Base-by-base conservation (phyloP, 2,113 vertebrate genomes). In the Acrocephalus arundinaceus region DNA sequence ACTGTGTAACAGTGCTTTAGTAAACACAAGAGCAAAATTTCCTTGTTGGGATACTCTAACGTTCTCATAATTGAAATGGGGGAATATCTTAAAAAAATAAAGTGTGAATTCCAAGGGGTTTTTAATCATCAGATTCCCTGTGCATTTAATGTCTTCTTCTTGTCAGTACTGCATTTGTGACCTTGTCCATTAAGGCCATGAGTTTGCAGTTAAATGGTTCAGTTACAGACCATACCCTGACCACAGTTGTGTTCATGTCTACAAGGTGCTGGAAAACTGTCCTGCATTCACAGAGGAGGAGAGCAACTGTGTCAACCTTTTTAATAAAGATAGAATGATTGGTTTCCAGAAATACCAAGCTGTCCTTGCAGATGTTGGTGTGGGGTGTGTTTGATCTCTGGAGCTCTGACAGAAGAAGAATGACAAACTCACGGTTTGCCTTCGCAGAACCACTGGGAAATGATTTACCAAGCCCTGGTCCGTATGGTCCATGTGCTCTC, bases 401-500 rank as follows among this genome's bases (percentile, higher is more conserved):
- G 33, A 88, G 19, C 33, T 93, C 21, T 75, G 52, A 15, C 13
- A 45, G 84, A 77, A 90, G 80, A 86, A 90, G 15, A 39, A 18
- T 31, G n/a, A 41, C 5, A 61, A 15, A 45, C 8, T 71, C 24
- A 6, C 0, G 0, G 5, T 65, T 91, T 7, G 2, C 20, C 48
- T 52, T 43, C 18, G 6, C 0, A 52, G 24, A 65, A 33, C 17
- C 19, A 2, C 2, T 15, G 37, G 55, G 45, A 59, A 65, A 39
- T 39, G 9, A 39, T 39, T 39, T 39, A 39, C 37, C 8, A 39
- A 39, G 37, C 37, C 37, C 33, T 11, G 28, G 21, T 39, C 67
- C 5, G 0, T 5, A 6, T 13, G 31, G 28, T 21, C 41, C 7
- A 0, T 8, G 22, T 28, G 28, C 31, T 83, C 31, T 83, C 35